Percentiles rank a stretch among this genome's conserved stretches.
Evolutionary conservation across 2,888 invertebrate species (phyloP).

Genomic region (Aspidapion aeneum): DNA sequence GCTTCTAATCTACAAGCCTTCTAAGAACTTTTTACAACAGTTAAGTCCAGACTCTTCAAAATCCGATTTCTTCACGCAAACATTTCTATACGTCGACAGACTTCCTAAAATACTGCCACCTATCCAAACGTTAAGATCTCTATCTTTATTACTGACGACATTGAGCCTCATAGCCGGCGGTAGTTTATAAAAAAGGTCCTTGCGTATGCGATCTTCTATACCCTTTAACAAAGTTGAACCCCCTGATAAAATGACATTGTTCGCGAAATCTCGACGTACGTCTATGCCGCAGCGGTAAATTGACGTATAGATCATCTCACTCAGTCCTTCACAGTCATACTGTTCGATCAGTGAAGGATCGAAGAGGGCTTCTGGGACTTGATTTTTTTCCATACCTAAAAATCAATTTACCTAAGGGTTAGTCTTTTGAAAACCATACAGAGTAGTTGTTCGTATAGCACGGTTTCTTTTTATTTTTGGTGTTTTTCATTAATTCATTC

Average conservation of each 20-base stretch:
- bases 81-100: slow-evolving; percentile 20
- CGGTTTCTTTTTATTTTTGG: too few relatives aligned
- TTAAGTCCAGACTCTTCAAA: slow-evolving; percentile 23
- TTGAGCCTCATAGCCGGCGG: slow-evolving; percentile 17
- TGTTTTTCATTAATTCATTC: too few relatives aligned
- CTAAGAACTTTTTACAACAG: slow-evolving; percentile 15
- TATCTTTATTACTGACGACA: slow-evolving; percentile 18
- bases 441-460: too few relatives aligned
- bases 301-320: slow-evolving; percentile 23
- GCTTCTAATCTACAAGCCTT: too few relatives aligned
- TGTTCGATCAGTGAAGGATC: slow-evolving; percentile 20
- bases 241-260: slow-evolving; percentile 25
- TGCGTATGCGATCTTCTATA: slow-evolving; percentile 18
- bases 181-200: slow-evolving; percentile 19
- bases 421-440: too few relatives aligned
- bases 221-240: slow-evolving; percentile 24
- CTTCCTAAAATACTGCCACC: slow-evolving; percentile 25
- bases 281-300: slow-evolving; percentile 23
- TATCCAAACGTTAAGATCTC: slow-evolving; percentile 23
- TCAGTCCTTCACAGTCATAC: slow-evolving; percentile 21
- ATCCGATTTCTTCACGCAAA: slow-evolving; percentile 21
- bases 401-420: background rate
- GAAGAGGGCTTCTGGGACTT: slow-evolving; percentile 19
- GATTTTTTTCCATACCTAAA: slow-evolving; percentile 14
- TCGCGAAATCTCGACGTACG: slow-evolving; percentile 19